Evolutionary conservation across 2,113 vertebrate species (phyloP).

Genomic region (Alectura lathami): DNA sequence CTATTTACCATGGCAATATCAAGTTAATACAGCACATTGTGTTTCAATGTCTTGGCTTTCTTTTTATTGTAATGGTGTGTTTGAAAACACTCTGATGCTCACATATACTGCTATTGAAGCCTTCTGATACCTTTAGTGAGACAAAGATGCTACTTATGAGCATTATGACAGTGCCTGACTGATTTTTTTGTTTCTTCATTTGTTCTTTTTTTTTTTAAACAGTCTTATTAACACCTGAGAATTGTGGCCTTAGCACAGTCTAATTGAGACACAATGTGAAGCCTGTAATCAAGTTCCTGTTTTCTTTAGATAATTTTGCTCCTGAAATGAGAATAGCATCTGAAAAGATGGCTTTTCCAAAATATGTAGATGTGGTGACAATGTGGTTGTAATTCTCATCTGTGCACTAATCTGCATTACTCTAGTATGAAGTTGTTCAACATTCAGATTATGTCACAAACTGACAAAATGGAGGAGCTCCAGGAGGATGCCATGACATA

Average conservation of each 20-base stretch:
- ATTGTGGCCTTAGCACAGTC: neutral
- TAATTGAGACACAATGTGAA: neutral
- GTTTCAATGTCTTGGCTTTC: conserved; percentile 6
- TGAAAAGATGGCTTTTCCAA: neutral
- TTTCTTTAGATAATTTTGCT: conserved; percentile 27
- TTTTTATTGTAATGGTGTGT: neutral
- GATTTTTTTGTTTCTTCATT: neutral
- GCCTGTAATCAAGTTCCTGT: neutral
- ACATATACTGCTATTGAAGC: neutral
- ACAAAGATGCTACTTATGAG: neutral
- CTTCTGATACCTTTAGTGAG: neutral
- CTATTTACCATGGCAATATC: conserved; percentile 37
- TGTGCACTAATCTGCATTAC: neutral
- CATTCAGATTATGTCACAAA: neutral
- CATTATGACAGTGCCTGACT: neutral
- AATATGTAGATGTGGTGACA: neutral
- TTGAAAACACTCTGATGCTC: conserved; percentile 28
- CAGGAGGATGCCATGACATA: neutral
- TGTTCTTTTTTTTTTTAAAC: conserved; percentile 5
- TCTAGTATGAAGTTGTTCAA: neutral
- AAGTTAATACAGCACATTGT: conserved; percentile 20
- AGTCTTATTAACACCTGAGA: neutral
- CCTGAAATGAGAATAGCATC: neutral
- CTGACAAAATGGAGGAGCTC: neutral
- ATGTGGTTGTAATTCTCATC: neutral